These are phyloP conservation scores for Ophion costatus DNA, from an alignment of 2,888 invertebrate genomes.

Conservation along the genomic window DNA sequence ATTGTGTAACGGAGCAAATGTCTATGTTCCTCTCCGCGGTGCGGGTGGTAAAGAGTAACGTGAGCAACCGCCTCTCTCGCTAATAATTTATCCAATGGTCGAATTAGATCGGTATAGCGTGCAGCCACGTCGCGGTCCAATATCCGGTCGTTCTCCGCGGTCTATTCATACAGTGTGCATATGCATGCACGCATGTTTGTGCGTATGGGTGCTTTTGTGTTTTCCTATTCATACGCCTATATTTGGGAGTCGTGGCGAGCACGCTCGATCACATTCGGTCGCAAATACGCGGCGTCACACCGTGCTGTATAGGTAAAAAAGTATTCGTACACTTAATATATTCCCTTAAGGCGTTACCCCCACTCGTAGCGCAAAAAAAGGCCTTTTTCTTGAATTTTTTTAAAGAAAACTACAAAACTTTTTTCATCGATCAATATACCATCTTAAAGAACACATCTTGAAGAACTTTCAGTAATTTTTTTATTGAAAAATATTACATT, in stretches of 20 bases:
- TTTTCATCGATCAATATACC: too few relatives aligned
- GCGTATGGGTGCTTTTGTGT: neutral
- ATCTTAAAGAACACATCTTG: too few relatives aligned
- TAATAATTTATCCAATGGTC: constrained; percentile 80
- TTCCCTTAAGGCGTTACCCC: too few relatives aligned
- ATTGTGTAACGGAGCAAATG: constrained; percentile 60
- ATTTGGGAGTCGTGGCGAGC: constrained; percentile 55
- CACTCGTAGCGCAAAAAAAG: too few relatives aligned
- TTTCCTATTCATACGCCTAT: neutral
- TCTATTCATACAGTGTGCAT: neutral
- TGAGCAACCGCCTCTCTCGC: constrained; percentile 73
- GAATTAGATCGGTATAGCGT: constrained; percentile 78
- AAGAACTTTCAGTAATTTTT: too few relatives aligned
- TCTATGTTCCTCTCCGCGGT: constrained; percentile 38
- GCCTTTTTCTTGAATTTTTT: too few relatives aligned
- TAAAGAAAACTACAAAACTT: too few relatives aligned
- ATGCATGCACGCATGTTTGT: neutral
- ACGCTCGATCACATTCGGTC: constrained; percentile 61
- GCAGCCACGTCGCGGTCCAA: constrained; percentile 61
- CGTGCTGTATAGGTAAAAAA: too few relatives aligned
- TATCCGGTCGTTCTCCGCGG: constrained; percentile 2
- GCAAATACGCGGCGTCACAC: constrained; percentile 58
- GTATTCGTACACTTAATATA: too few relatives aligned
- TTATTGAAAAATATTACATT: too few relatives aligned
- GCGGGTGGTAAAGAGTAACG: constrained; percentile 65